Percentiles rank a stretch among this genome's conserved stretches.
phyloP scores from a whole-genome alignment of 1,140 invertebrate species.

The Tenebrio molitor region DNA sequence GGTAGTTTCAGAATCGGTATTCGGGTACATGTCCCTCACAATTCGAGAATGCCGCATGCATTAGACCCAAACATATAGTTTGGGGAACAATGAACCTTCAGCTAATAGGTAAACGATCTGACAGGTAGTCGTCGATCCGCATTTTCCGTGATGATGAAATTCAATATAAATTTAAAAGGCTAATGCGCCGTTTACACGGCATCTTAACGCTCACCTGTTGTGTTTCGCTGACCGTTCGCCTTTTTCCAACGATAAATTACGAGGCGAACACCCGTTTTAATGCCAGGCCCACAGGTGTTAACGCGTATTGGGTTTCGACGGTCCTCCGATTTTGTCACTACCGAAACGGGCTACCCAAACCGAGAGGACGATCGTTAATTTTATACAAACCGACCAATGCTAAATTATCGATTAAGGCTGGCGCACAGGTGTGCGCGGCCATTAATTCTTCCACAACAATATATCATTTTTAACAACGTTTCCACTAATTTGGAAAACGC shows the following conservation, averaged over 20 bases:
- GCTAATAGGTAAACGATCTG: constrained; percentile 43
- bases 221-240: constrained; percentile 30
- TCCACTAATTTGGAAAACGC: too few species aligned
- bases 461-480: too few species aligned
- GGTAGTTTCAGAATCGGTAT: constrained; percentile 35
- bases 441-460: background rate
- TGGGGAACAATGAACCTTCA: constrained; percentile 47
- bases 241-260: constrained; percentile 27
- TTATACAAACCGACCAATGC: background rate
- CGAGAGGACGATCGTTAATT: background rate
- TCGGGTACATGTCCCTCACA: constrained; percentile 26
- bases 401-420: background rate
- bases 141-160: constrained; percentile 50
- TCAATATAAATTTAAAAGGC: constrained; percentile 48
- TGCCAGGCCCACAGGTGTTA: constrained; percentile 13
- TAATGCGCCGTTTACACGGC: constrained; percentile 46
- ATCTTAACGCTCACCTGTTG: constrained; percentile 45
- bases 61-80: constrained; percentile 33
- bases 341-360: constrained; percentile 6
- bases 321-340: constrained; percentile 20
- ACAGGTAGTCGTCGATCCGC: constrained; percentile 48
- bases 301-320: constrained; percentile 22
- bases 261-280: constrained; percentile 14
- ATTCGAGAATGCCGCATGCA: constrained; percentile 19
- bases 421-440: background rate